These are phyloP conservation scores for Pemphredon lugubris DNA, from an alignment of 2,888 invertebrate genomes.

Conservation along the genomic window DNA sequence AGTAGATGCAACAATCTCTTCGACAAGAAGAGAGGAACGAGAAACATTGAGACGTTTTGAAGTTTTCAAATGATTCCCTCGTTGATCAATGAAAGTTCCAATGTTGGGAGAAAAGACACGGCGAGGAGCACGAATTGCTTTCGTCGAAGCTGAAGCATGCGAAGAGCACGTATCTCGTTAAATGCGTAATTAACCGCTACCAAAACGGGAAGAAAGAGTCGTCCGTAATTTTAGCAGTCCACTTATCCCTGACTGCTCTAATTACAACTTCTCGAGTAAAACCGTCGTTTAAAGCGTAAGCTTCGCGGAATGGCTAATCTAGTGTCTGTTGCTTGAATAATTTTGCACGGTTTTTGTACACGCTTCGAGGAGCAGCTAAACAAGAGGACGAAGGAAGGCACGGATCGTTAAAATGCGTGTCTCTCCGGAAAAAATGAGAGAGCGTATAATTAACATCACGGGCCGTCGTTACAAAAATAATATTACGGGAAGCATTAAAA, in stretches of 20 bases:
- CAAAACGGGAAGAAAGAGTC: conserved; percentile 26
- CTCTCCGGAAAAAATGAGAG: conserved; percentile 2
- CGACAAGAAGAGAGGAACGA: no score
- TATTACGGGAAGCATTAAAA: conserved; percentile 2
- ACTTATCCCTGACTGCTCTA: conserved; percentile 12
- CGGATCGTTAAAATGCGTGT: not conserved
- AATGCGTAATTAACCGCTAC: conserved; percentile 19
- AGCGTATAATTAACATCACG: conserved; percentile 38
- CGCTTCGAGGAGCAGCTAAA: conserved; percentile 10
- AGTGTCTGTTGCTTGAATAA: conserved; percentile 17
- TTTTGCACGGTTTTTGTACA: not conserved
- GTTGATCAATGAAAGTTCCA: no score
- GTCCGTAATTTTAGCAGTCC: conserved; percentile 13
- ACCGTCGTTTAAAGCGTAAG: not conserved
- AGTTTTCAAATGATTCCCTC: no score
- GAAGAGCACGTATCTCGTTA: conserved; percentile 6
- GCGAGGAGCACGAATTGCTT: no score
- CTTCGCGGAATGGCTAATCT: conserved; percentile 1
- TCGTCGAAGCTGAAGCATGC: not conserved
- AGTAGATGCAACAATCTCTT: no score
- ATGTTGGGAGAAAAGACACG: no score
- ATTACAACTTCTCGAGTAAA: conserved; percentile 26
- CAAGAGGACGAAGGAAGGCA: not conserved
- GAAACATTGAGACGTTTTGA: no score
- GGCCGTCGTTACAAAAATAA: conserved; percentile 24